phyloP scores from a whole-genome alignment of 2,888 invertebrate species.

The Anodontia alba region DNA sequence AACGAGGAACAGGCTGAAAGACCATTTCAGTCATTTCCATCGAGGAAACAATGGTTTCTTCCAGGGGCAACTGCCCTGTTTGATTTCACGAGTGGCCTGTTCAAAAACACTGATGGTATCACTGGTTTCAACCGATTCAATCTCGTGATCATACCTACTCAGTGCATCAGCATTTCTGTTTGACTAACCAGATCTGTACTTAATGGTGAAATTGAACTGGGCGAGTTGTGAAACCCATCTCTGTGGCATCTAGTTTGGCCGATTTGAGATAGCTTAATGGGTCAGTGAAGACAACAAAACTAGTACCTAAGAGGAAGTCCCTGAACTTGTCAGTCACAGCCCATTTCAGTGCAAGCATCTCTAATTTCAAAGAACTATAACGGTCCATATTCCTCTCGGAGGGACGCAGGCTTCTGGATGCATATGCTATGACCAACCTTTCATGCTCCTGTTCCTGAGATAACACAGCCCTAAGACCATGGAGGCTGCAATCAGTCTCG shows the following conservation, averaged over 20 bases:
- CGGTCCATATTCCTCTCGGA: slow-evolving; percentile 50
- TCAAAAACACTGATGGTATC: not conserved
- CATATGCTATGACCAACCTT: slow-evolving; percentile 49
- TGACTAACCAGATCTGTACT: not conserved
- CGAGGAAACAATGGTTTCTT: too few species aligned
- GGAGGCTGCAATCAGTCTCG: slow-evolving; percentile 56
- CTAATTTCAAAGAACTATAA: slow-evolving; percentile 55
- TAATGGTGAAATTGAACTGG: slow-evolving; percentile 54
- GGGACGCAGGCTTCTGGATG: slow-evolving; percentile 50
- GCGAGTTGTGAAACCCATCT: not conserved
- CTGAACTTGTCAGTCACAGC: slow-evolving; percentile 37
- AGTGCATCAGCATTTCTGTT: not conserved
- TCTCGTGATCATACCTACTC: not conserved
- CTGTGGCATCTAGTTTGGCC: slow-evolving; percentile 38
- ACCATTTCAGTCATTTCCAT: too few species aligned
- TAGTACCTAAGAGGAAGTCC: slow-evolving; percentile 34
- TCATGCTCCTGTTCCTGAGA: slow-evolving; percentile 50
- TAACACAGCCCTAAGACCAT: slow-evolving; percentile 58
- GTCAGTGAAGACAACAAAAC: slow-evolving; percentile 35
- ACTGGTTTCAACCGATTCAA: not conserved
- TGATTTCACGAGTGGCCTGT: not conserved
- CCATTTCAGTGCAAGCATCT: slow-evolving; percentile 45
- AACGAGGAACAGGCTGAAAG: too few species aligned
- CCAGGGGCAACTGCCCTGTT: too few species aligned
- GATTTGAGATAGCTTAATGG: slow-evolving; percentile 34